Conservation (phyloP, 2,888 invertebrate genomes). For the Campoplex nolae region DNA sequence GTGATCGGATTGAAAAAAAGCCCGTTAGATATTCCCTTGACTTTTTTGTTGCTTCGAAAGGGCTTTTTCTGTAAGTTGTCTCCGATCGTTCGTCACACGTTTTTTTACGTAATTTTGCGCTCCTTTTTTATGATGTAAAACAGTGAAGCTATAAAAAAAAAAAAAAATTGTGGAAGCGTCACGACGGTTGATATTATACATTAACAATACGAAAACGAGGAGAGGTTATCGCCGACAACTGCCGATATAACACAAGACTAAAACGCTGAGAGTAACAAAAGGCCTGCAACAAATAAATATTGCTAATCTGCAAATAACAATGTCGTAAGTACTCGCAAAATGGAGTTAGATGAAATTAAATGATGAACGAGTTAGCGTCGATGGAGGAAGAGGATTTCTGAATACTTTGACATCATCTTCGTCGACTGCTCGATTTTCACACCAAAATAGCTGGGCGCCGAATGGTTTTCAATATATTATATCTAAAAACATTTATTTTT, state of each 20-base stretch:
- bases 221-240: not conserved
- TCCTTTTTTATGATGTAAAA: slow-evolving; percentile 27
- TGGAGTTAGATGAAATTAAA: not conserved
- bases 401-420: slow-evolving; percentile 1
- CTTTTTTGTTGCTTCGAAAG: slow-evolving; percentile 34
- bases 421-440: not conserved
- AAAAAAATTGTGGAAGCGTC: slow-evolving; percentile 14
- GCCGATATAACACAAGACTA: slow-evolving; percentile 20
- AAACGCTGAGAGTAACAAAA: slow-evolving; percentile 47
- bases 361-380: not conserved
- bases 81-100: slow-evolving; percentile 37
- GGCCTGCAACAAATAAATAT: slow-evolving; percentile 49
- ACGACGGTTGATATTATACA: slow-evolving; percentile 1
- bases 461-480: not conserved
- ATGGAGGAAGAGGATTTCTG: not conserved
- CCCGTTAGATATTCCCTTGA: slow-evolving; percentile 3
- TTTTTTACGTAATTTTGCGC: slow-evolving; percentile 4
- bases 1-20: not conserved
- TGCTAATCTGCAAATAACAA: slow-evolving; percentile 60
- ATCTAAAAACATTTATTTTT: not conserved
- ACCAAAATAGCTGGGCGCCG: not conserved
- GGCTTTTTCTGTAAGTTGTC: slow-evolving; percentile 9
- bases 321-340: slow-evolving; percentile 59
- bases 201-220: slow-evolving; percentile 11
- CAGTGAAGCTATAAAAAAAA: not conserved